These are phyloP conservation scores for Brachyalestes nurse DNA, from an alignment of 2,797 vertebrate genomes.

Conservation along the genomic window DNA sequence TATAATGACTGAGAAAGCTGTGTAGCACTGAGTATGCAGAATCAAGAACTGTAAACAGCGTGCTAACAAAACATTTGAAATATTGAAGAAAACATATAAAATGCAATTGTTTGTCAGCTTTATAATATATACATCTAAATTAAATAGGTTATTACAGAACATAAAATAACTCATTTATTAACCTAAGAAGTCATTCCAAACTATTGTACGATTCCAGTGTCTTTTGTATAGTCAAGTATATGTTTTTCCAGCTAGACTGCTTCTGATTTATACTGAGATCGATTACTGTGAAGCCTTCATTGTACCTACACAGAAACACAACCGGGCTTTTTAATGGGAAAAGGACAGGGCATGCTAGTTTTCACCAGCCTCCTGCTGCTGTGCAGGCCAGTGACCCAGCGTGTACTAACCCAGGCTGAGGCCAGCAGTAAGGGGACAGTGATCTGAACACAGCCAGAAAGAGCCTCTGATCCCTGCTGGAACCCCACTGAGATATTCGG, in stretches of 20 bases:
- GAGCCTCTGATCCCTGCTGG: conserved; percentile 51
- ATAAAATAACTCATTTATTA: neutral
- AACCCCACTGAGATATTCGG: conserved; percentile 47
- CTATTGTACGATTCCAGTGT: neutral
- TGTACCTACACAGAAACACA: conserved; percentile 19
- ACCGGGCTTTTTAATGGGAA: conserved; percentile 23
- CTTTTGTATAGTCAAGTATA: neutral
- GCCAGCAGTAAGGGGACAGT: conserved; percentile 46
- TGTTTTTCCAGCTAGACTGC: neutral
- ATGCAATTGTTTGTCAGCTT: too few species aligned
- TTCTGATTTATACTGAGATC: neutral
- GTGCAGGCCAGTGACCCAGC: conserved; percentile 44
- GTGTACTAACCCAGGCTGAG: conserved; percentile 45
- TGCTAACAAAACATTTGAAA: neutral
- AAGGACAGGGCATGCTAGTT: conserved; percentile 40
- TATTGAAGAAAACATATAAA: neutral
- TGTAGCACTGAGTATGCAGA: too few species aligned
- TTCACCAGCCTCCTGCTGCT: conserved; percentile 38
- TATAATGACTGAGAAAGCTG: too few species aligned
- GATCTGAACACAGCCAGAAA: conserved; percentile 48
- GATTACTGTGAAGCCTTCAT: neutral
- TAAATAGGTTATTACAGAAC: neutral
- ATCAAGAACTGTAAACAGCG: too few species aligned
- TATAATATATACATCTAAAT: too few species aligned
- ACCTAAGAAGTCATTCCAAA: neutral